Percentiles rank a stretch among this genome's conserved stretches.
These are phyloP conservation scores for Aproaerema taeniolella DNA, from an alignment of 2,888 invertebrate species.

Conservation along the genomic window DNA sequence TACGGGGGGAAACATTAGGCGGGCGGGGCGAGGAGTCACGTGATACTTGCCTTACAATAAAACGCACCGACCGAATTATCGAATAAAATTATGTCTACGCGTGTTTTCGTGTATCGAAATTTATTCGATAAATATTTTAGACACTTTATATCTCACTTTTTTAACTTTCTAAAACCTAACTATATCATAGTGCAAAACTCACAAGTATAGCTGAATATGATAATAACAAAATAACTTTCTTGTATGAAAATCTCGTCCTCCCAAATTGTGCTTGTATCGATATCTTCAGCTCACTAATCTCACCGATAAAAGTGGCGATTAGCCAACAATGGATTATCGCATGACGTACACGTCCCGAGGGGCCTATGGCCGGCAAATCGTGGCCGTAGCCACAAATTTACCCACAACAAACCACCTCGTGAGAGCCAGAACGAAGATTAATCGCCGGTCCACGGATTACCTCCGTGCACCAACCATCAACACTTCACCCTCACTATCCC, in stretches of 20 bases:
- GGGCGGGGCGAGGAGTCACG: slow-evolving; percentile 33
- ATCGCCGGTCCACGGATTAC: slow-evolving; percentile 59
- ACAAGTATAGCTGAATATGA: too few species aligned
- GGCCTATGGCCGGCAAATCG: slow-evolving; percentile 59
- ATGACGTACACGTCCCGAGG: slow-evolving; percentile 59
- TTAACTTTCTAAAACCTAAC: too few species aligned
- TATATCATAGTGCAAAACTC: too few species aligned
- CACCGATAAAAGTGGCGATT: slow-evolving; percentile 57
- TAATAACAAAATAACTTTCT: too few species aligned
- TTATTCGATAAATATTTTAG: too few species aligned
- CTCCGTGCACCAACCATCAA: slow-evolving; percentile 44
- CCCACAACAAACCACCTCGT: slow-evolving; percentile 66
- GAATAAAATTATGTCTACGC: slow-evolving; percentile 7
- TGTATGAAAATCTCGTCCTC: not conserved
- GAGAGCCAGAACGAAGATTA: slow-evolving; percentile 65
- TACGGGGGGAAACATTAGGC: slow-evolving; percentile 70
- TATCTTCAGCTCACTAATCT: slow-evolving; percentile 33
- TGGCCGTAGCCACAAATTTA: slow-evolving; percentile 63
- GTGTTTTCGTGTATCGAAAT: too few species aligned
- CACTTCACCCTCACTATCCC: slow-evolving; percentile 25
- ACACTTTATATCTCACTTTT: too few species aligned
- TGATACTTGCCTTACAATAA: slow-evolving; percentile 9
- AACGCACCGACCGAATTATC: slow-evolving; percentile 10
- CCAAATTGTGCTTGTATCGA: slow-evolving; percentile 2
- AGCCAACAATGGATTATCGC: slow-evolving; percentile 63